A percentile compares a stretch with the other conserved stretches of the same genome.
Conservation (phyloP, 2,888 invertebrate species). For the Alloscopus bannaensis region DNA sequence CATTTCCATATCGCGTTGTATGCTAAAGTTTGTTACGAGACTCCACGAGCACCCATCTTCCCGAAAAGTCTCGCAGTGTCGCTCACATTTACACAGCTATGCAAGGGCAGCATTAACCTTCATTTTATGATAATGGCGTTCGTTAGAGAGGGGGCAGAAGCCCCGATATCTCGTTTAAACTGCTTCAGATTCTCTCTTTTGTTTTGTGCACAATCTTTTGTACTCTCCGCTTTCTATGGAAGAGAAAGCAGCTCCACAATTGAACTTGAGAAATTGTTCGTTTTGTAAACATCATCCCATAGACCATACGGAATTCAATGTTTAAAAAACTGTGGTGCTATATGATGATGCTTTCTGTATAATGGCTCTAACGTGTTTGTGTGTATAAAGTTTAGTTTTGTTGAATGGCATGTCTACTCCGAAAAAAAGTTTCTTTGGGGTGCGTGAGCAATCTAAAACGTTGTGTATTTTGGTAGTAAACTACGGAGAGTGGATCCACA, state of each 20-base stretch:
- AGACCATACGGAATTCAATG: too few relatives aligned
- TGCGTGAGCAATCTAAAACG: not conserved
- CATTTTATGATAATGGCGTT: slow-evolving; percentile 46
- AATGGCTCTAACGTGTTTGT: too few relatives aligned
- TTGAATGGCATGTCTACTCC: slow-evolving; percentile 2
- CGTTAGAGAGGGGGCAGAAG: slow-evolving; percentile 1
- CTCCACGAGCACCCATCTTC: too few relatives aligned
- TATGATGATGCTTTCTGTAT: too few relatives aligned
- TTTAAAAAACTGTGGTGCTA: too few relatives aligned
- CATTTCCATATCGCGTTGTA: too few relatives aligned
- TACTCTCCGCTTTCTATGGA: too few relatives aligned
- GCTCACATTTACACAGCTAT: slow-evolving; percentile 4
- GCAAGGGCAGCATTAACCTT: slow-evolving; percentile 45
- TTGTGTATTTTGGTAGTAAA: not conserved
- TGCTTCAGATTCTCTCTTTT: slow-evolving; percentile 23
- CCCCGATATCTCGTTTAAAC: slow-evolving; percentile 20
- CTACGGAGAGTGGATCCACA: not conserved
- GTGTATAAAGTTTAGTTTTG: not conserved
- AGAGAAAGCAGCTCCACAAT: too few relatives aligned
- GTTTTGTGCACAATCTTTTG: slow-evolving; percentile 13
- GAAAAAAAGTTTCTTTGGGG: not conserved
- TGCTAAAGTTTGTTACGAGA: too few relatives aligned
- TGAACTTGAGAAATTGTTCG: too few relatives aligned
- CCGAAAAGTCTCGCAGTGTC: too few relatives aligned
- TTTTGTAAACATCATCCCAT: too few relatives aligned